Evolutionary conservation across 92 coral and sea anemone genomes (phyloP).

Genomic region (Phenganax marumi): DNA sequence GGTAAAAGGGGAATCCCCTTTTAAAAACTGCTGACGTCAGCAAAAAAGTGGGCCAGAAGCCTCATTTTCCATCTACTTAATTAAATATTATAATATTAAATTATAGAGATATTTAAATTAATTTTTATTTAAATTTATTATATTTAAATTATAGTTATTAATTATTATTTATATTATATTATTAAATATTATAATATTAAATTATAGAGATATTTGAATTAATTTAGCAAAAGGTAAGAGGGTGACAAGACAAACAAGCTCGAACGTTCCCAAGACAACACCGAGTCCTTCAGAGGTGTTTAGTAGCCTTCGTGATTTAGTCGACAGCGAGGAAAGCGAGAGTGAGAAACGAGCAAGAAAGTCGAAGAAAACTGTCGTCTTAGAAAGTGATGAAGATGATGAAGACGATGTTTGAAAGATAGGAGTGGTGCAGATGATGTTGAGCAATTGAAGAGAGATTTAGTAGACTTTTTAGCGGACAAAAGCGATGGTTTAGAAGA

Average conservation of each 20-base stretch:
- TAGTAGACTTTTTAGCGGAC: not conserved
- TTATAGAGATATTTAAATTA: too few relatives aligned
- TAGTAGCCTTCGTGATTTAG: conserved; percentile 74
- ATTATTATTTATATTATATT: too few relatives aligned
- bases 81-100: too few relatives aligned
- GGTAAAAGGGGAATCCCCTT: too few relatives aligned
- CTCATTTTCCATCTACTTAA: too few relatives aligned
- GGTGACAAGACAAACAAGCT: conserved; percentile 45
- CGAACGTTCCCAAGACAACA: conserved; percentile 25
- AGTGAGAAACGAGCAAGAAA: conserved; percentile 26
- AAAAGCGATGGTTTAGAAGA: conserved; percentile 21
- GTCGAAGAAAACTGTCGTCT: conserved; percentile 23
- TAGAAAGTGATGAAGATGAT: conserved; percentile 65
- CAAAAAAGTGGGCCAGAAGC: too few relatives aligned
- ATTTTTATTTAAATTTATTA: too few relatives aligned
- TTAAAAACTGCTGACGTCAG: too few relatives aligned
- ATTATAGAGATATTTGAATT: not conserved
- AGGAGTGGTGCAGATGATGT: too few relatives aligned
- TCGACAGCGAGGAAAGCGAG: conserved; percentile 70
- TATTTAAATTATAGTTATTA: too few relatives aligned
- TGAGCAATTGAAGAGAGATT: not conserved
- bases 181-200: too few relatives aligned
- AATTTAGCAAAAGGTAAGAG: conserved; percentile 51
- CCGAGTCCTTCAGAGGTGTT: conserved; percentile 54
- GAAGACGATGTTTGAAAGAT: not conserved